Conservation (phyloP, 2,888 invertebrate genomes). For the Erannis defoliaria region DNA sequence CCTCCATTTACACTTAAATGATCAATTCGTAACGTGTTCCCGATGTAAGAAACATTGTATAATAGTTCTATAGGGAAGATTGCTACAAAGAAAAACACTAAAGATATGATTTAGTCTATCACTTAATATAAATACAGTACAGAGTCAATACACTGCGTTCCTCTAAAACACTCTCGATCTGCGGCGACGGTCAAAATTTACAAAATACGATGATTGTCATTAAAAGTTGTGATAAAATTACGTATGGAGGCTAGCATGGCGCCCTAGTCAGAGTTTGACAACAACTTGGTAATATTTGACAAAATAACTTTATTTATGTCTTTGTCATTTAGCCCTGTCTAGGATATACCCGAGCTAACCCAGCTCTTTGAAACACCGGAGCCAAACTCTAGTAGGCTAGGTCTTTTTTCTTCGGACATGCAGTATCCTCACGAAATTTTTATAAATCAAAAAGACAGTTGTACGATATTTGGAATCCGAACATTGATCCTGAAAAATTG, state of each 20-base stretch:
- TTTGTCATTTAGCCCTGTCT: no score
- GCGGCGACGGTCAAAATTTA: not conserved
- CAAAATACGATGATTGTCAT: not conserved
- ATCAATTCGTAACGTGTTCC: slow-evolving; percentile 69
- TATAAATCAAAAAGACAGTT: no score
- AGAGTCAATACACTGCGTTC: slow-evolving; percentile 45
- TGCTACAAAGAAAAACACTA: slow-evolving; percentile 75
- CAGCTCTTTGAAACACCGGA: no score
- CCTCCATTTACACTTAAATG: slow-evolving; percentile 61
- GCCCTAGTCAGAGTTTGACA: not conserved
- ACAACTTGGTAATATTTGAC: not conserved
- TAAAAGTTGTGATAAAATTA: not conserved
- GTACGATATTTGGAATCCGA: no score
- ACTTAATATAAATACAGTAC: slow-evolving; percentile 61
- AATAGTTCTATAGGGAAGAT: slow-evolving; percentile 63
- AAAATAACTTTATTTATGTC: not conserved
- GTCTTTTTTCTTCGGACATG: no score
- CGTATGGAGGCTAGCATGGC: not conserved
- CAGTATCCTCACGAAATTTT: no score
- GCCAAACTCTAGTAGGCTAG: no score
- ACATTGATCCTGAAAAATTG: no score
- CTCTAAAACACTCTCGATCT: slow-evolving; percentile 14
- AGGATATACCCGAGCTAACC: no score
- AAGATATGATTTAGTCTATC: slow-evolving; percentile 82
- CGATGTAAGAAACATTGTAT: slow-evolving; percentile 61